Evolutionary conservation across 1,140 invertebrate species (phyloP), one percentile per base, ranked within the genome.

Genomic region (Argopecten irradians): DNA sequence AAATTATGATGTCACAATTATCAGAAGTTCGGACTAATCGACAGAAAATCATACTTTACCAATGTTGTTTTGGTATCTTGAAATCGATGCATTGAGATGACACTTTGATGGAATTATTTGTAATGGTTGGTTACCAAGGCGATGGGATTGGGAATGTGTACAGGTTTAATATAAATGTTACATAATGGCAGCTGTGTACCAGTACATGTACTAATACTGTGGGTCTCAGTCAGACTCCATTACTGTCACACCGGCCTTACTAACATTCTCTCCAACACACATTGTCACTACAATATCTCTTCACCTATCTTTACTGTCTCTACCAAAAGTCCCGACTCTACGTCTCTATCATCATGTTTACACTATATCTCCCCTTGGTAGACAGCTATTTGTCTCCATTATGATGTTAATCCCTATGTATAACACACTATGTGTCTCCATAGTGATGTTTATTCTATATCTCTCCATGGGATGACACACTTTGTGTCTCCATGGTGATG

Each of bases 141-240:
- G n/a, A n/a, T n/a, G n/a, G n/a, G n/a, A n/a, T n/a, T n/a, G n/a
- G n/a, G n/a, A 11, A 28, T 71, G 22, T 28, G 22, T 71, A 5
- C n/a, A 5, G 16, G n/a, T 71, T 28, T n/a, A 5, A 28, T 28
- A 16, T 3, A 8, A 5, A 11, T 71, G 55, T 71, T 71, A 71
- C n/a, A 71, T 71, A 71, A 71, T 71, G 55, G 55, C 55, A 71
- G 55, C 55, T 71, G 55, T 71, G 55, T 71, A 71, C 55, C 28
- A 11, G n/a, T 71, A 71, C 22, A 71, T 71, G 55, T 71, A 71
- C 55, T 71, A n/a, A 28, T 71, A 28, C 16, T 71, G 55, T 16
- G 5, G 2, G 22, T 71, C 1, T 71, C 22, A 5, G 55, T 71
- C 55, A 28, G 22, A n/a, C 16, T 16, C 19, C 16, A 71, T 71